Evolutionary conservation across 2,113 vertebrate species (phyloP).

Genomic region (Heterotilapia buettikoferi): DNA sequence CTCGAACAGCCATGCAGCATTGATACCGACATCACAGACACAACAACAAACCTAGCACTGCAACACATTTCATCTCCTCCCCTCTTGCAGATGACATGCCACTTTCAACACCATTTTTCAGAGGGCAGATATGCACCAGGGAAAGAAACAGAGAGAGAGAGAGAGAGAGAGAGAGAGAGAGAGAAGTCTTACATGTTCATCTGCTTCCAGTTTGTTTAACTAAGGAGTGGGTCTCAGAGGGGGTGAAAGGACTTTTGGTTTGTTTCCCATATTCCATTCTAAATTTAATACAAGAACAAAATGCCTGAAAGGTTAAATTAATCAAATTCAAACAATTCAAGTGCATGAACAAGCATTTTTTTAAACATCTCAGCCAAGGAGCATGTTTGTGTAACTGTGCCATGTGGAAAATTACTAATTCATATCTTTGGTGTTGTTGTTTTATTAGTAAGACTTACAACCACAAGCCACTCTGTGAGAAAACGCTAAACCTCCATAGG

Average conservation of each 20-base stretch:
- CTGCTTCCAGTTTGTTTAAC: background rate
- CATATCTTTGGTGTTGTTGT: background rate
- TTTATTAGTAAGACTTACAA: background rate
- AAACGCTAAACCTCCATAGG: background rate
- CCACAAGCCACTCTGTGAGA: background rate
- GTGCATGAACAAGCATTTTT: background rate
- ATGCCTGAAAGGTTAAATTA: background rate
- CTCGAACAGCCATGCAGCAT: constrained; percentile 33
- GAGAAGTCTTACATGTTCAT: background rate
- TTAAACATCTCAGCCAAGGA: background rate
- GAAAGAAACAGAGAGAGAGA: background rate
- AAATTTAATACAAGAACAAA: background rate
- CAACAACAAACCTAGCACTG: constrained; percentile 10
- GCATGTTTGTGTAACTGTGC: background rate
- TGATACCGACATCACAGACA: background rate
- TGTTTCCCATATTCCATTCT: background rate
- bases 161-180: background rate
- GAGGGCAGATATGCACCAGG: background rate
- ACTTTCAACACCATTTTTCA: constrained; percentile 52
- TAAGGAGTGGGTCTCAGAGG: background rate
- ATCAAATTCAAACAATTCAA: background rate
- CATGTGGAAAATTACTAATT: background rate
- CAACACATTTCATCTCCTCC: background rate
- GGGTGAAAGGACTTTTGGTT: background rate
- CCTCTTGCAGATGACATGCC: constrained; percentile 1